Evolutionary conservation across 2,113 vertebrate species (phyloP).

Genomic region (human (Homo sapiens)): GRCh38 chr2:71355001-71355500

Average conservation of each 20-base stretch:
- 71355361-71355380: slow-evolving; percentile 43
- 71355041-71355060: too few species aligned
- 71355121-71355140: too few species aligned
- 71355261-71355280: slow-evolving; percentile 42
- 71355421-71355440: slow-evolving; percentile 52
- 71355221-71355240: too few species aligned
- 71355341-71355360: slow-evolving; percentile 33
- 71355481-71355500: neutral
- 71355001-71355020: too few species aligned
- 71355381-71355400: slow-evolving; percentile 28
- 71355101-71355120: too few species aligned
- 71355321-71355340: slow-evolving; percentile 49
- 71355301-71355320: neutral
- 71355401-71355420: slow-evolving; percentile 44
- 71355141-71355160: too few species aligned
- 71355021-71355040: too few species aligned
- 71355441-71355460: slow-evolving; percentile 45
- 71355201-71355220: too few species aligned
- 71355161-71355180: too few species aligned
- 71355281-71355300: slow-evolving; percentile 28
- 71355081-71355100: too few species aligned
- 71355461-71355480: slow-evolving; percentile 13
- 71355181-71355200: too few species aligned
- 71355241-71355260: neutral
- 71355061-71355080: too few species aligned